Evolutionary conservation across 2,113 vertebrate species (phyloP), one percentile per base, ranked within the genome.

Genomic region (Brachionichthys hirsutus): DNA sequence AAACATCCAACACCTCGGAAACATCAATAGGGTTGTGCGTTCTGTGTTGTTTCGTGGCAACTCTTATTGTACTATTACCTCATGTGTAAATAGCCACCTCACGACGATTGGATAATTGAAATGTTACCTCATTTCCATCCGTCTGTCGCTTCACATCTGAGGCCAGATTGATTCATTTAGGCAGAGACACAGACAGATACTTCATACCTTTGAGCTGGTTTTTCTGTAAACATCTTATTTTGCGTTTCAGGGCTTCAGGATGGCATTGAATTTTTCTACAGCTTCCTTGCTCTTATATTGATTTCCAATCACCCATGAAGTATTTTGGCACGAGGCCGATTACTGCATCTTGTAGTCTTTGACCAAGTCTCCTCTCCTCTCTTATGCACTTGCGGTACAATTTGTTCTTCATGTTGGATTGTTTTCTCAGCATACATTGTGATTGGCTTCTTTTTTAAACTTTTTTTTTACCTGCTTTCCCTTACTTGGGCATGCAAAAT

Each of bases 301-400:
- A 86, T 86, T 86, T 85, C 79, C 57, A 40, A 84, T 82, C 68
- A 64, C 48, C 44, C 65, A 78, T 78, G 77, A 83, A 85, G 70
- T 79, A 75, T 77, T 86, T 82, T 82, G 80, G 72, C 65, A 12
- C 14, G 30, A 18, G 70, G 76, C 73, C 51, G 47, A 77, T 87
- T 77, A 75, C 57, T 57, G 67, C 67, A 54, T 79, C 67, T 73
- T 47, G 1, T 65, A 51, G 20, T 69, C 58, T 72, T 67, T 76
- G 62, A 54, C 77, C 64, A 46, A 9, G 11, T 67, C 61, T 58
- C 69, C 53, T 53, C 17, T 46, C 45, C 18, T 38, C 34, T 20
- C 43, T n/a, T n/a, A n/a, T n/a, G 24, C 8, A 14, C n/a, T 22
- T 12, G 2, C 11, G 18, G 20, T 24, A 24, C 7, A 52, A 24